Evolutionary conservation across 2,888 invertebrate species (phyloP).

Genomic region (Dryadula phaetusa): DNA sequence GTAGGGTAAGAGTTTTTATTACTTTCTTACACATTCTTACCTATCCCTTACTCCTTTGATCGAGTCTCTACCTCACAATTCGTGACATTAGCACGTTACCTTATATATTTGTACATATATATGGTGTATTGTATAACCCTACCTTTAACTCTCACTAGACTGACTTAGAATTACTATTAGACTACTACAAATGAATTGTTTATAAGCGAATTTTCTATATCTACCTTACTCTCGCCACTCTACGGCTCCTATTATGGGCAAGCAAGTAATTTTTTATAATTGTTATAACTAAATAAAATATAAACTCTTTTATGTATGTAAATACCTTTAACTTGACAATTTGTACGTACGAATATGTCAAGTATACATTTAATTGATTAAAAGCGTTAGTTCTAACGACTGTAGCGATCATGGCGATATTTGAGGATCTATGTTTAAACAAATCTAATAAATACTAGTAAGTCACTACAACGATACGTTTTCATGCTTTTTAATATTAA

Average conservation of each 20-base stretch:
- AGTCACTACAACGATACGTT: slow-evolving; percentile 76
- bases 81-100: slow-evolving; percentile 66
- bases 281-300: neutral
- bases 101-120: slow-evolving; percentile 50
- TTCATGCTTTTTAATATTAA: slow-evolving; percentile 67
- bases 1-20: slow-evolving; percentile 38
- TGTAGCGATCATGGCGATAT: slow-evolving; percentile 38
- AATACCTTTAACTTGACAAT: neutral
- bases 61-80: slow-evolving; percentile 66
- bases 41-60: slow-evolving; percentile 20
- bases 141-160: slow-evolving; percentile 79
- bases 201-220: slow-evolving; percentile 61
- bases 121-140: slow-evolving; percentile 40
- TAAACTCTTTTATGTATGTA: neutral
- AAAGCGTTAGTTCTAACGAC: neutral
- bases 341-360: neutral
- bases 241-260: slow-evolving; percentile 50
- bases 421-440: slow-evolving; percentile 42
- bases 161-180: slow-evolving; percentile 79
- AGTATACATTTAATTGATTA: neutral
- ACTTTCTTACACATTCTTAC: slow-evolving; percentile 28
- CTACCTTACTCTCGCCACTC: slow-evolving; percentile 49
- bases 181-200: slow-evolving; percentile 56
- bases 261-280: slow-evolving; percentile 2
- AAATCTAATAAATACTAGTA: slow-evolving; percentile 55